These are phyloP conservation scores for Drosophila pullipes DNA, from an alignment of 2,888 invertebrate genomes.

Conservation along the genomic window DNA sequence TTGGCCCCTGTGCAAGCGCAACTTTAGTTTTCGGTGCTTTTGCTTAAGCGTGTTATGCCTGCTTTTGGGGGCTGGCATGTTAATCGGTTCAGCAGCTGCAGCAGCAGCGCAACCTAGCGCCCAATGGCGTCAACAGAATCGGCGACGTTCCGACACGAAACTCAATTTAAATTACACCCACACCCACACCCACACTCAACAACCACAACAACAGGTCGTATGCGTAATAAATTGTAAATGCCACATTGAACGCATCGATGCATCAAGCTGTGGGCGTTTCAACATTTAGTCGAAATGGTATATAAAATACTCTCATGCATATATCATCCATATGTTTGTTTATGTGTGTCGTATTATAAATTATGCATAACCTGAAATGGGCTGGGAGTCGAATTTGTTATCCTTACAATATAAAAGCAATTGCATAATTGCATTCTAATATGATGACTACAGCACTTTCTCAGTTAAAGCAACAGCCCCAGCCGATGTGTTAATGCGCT, in stretches of 20 bases:
- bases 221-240: constrained; percentile 51
- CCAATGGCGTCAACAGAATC: constrained; percentile 27
- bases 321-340: constrained; percentile 11
- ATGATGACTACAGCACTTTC: constrained; percentile 66
- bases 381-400: constrained; percentile 21
- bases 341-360: constrained; percentile 49
- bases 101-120: constrained; percentile 50
- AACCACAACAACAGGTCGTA: constrained; percentile 34
- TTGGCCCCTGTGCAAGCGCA: constrained; percentile 37
- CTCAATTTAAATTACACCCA: constrained; percentile 39
- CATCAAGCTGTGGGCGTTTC: constrained; percentile 33
- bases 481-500: constrained; percentile 24
- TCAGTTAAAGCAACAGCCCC: background rate
- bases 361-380: constrained; percentile 52
- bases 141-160: constrained; percentile 28
- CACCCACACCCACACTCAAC: background rate
- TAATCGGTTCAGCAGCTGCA: constrained; percentile 33
- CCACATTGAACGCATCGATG: constrained; percentile 41
- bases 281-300: constrained; percentile 26
- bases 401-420: constrained; percentile 56
- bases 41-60: constrained; percentile 42
- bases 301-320: constrained; percentile 3
- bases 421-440: constrained; percentile 73
- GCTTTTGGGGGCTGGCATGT: constrained; percentile 40
- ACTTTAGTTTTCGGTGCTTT: constrained; percentile 29